These are phyloP conservation scores for Pangasius macronema DNA, from an alignment of 2,797 vertebrate genomes.

Conservation along the genomic window DNA sequence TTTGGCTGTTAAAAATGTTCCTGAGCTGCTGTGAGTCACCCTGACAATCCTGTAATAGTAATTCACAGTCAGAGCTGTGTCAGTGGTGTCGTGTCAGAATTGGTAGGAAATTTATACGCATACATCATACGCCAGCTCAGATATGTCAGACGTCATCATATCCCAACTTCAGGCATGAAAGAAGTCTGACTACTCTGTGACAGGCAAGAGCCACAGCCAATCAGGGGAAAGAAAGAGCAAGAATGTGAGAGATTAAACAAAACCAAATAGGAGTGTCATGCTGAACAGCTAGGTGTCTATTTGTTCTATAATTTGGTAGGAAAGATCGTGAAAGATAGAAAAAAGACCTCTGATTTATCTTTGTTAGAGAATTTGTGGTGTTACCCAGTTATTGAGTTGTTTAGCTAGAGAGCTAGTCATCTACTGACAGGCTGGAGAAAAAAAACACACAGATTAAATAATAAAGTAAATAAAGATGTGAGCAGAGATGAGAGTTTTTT, in stretches of 20 bases:
- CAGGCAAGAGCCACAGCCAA: not conserved
- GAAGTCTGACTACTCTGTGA: not conserved
- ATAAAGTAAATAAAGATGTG: not conserved
- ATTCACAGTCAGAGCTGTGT: not conserved
- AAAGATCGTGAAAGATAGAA: not conserved
- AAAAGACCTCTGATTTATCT: not conserved
- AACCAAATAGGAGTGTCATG: not conserved
- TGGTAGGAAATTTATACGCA: not conserved
- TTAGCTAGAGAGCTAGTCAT: not conserved
- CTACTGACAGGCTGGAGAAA: not conserved
- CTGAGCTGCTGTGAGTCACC: not conserved
- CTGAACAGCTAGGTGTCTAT: not conserved
- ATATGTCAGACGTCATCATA: not conserved
- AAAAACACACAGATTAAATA: not conserved
- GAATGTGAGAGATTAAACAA: not conserved
- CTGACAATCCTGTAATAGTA: slow-evolving; percentile 21
- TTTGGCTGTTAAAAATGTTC: not conserved
- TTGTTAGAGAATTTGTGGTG: not conserved
- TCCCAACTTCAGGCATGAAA: not conserved
- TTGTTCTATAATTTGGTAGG: not conserved
- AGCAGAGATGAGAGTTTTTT: not conserved
- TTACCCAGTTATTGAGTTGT: not conserved
- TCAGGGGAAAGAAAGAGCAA: not conserved
- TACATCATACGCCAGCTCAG: not conserved
- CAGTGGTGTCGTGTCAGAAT: not conserved